phyloP scores from a whole-genome alignment of 1,140 invertebrate species.

The Cotesia chilonis region DNA sequence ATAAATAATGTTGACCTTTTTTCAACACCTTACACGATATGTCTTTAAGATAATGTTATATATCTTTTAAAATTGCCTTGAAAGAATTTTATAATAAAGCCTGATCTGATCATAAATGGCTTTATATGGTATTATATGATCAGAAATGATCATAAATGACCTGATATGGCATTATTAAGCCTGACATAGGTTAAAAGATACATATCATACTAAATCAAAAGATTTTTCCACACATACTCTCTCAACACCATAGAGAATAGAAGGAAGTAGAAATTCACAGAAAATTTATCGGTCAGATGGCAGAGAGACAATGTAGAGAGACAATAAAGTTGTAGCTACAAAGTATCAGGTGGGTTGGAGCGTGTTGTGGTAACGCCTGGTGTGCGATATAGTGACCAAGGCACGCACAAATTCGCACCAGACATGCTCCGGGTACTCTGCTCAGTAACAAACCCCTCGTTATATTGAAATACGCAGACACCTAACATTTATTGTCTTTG shows the following conservation, averaged over 20 bases:
- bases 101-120: too few species aligned
- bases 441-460: slow-evolving; percentile 17
- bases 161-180: too few species aligned
- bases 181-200: too few species aligned
- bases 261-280: not conserved
- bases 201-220: too few species aligned
- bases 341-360: slow-evolving; percentile 40
- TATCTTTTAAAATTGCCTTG: too few species aligned
- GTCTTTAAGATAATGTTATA: too few species aligned
- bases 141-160: too few species aligned
- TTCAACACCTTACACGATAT: too few species aligned
- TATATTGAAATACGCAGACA: slow-evolving; percentile 13
- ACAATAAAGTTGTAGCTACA: slow-evolving; percentile 45
- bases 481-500: not conserved
- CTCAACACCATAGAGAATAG: not conserved
- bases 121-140: too few species aligned
- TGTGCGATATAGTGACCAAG: slow-evolving; percentile 46
- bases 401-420: slow-evolving; percentile 38
- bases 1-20: too few species aligned
- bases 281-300: slow-evolving; percentile 49
- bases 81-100: too few species aligned
- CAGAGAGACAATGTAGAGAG: slow-evolving; percentile 33
- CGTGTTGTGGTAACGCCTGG: slow-evolving; percentile 52
- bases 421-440: not conserved
- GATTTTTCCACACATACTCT: too few species aligned